These are phyloP conservation scores for Arremon aurantiirostris DNA, from an alignment of 2,797 vertebrate genomes.

Conservation along the genomic window DNA sequence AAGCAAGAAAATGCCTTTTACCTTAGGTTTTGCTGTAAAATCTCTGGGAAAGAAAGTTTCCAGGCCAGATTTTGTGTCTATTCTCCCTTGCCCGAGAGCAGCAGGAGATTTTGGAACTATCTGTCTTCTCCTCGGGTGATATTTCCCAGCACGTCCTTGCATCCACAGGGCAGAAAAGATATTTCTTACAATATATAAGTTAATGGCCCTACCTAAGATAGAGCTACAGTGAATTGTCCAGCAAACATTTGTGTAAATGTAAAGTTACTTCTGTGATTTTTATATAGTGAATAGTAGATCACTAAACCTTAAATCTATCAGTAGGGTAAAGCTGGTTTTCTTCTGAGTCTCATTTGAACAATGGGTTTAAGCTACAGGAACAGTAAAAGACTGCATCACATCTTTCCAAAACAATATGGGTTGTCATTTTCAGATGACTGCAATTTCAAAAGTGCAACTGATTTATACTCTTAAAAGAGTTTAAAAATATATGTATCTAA, in stretches of 20 bases:
- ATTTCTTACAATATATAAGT: not conserved
- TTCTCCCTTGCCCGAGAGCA: not conserved
- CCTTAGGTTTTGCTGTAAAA: not conserved
- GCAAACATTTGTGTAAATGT: not conserved
- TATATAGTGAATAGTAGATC: not conserved
- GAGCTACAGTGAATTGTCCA: not conserved
- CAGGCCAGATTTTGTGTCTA: not conserved
- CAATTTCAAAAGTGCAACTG: not conserved
- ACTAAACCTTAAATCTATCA: not conserved
- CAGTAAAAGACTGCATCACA: not conserved
- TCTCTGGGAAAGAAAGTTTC: not conserved
- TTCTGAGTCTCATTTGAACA: not conserved
- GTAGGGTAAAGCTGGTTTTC: not conserved
- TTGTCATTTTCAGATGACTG: not conserved
- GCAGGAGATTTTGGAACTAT: not conserved
- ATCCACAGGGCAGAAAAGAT: not conserved
- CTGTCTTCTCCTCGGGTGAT: not conserved
- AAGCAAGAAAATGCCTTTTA: not conserved
- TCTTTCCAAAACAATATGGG: not conserved
- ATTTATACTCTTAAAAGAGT: not conserved
- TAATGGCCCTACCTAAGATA: not conserved
- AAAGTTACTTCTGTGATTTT: not conserved
- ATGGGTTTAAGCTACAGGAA: not conserved
- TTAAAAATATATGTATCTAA: not conserved
- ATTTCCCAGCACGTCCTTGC: not conserved